Evolutionary conservation across 2,888 invertebrate species (phyloP), one percentile per base, ranked within the genome.

Genomic region (Leptinotarsa peninsularis): DNA sequence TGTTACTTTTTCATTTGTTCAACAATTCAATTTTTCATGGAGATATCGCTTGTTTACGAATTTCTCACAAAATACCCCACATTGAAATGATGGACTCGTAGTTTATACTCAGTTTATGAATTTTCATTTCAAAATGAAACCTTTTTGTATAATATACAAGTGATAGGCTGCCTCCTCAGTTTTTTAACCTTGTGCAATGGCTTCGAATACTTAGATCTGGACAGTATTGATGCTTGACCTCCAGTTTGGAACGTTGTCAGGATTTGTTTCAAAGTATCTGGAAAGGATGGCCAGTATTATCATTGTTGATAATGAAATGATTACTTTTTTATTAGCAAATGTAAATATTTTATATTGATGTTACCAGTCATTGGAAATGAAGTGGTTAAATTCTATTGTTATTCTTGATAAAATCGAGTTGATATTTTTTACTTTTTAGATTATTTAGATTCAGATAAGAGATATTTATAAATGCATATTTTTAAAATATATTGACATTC

Each of bases 91-190:
- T 43, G 43, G 13, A 43, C 43, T 43, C 43, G 43, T 43, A 43
- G 43, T 10, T 13, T 43, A 43, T 43, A 43, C 10, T 43, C 43
- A 43, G 10, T 43, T 43, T 43, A 43, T 43, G 43, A 43, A 43
- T 10, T 43, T 43, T 43, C 43, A 13, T 54, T 54, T 18, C 18
- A 18, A 18, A 54, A 54, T 54, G 54, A 18, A 54, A 54, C 43
- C 18, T 54, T 54, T 54, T 54, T 54, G 54, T 54, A 54, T 54
- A 54, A 54, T 54, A 54, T 54, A 54, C 54, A 54, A 54, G 13
- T 54, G n/a, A 54, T 54, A 54, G 54, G 43, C 43, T 58, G 18
- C n/a, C n/a, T 58, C 23, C 21, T 21, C 58, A 23, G 23, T 58
- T 58, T 21, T 17, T 23, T 21, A 23, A 23, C 15, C 23, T 23